Base-by-base conservation (phyloP, 2,113 vertebrate species). In the Saccopteryx bilineata region DNA sequence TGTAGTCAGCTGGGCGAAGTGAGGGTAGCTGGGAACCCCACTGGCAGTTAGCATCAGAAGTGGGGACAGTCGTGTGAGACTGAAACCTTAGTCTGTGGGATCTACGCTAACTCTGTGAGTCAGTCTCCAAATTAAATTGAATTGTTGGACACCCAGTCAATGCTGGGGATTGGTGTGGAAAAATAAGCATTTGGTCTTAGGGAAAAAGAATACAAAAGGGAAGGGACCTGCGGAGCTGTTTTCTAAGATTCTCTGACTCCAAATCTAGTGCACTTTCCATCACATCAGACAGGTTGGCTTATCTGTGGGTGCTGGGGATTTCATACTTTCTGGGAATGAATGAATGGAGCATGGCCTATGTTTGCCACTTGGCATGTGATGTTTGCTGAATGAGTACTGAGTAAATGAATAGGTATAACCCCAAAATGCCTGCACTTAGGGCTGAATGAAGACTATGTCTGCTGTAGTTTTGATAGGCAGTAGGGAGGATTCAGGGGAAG, bases 121-220 rank as follows among this genome's bases (percentile, higher is more conserved):
- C n/a, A 50, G 33, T 60, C 50, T 68, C 52, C 60, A 81, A 85
- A n/a, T 13, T 75, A 52, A 78, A 58, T 48, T 76, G 50, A 65
- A 89, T n/a, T 88, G 52, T 86, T 46, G 56, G 75, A 54, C n/a
- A 72, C 58, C 54, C 48, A 80, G 18, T 31, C 72, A 60, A 76
- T 85, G 26, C 33, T 92, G 50, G 18, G 81, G 72, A 86, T 11
- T 86, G 72, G 8, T 63, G 80, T 79, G 39, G 61, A 60, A 79
- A 75, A 78, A 79, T 69, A 93, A 93, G 28, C 60, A 78, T 56
- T 78, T 92, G 10, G 39, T 86, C 10, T 79, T 69, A 48, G 52
- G 65, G 65, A 39, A 39, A 39, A 39, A 39, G 24, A 68, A 58
- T 24, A 63, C 31, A 71, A 65, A 86, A 90, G 58, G 46, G 50